phyloP scores from a whole-genome alignment of 2,113 vertebrate genomes.

The Reinhardtius hippoglossoides region DNA sequence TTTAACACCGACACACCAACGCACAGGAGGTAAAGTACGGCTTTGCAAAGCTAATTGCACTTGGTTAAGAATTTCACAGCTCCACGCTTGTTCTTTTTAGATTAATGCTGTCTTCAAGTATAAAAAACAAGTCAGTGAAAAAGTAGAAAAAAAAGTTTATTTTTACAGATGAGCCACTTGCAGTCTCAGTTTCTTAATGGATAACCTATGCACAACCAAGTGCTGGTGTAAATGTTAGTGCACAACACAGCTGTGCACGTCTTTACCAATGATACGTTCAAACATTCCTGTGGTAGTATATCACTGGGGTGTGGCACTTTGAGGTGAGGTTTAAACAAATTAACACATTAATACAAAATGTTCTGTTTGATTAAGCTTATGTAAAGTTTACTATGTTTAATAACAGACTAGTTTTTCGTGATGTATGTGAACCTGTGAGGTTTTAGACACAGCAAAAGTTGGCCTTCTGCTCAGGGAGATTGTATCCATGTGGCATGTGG shows the following conservation, averaged over 20 bases:
- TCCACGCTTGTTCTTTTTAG: neutral
- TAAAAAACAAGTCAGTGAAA: neutral
- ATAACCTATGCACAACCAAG: neutral
- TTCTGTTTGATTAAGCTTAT: neutral
- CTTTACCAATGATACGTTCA: neutral
- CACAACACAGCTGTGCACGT: neutral
- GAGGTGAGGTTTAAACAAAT: neutral
- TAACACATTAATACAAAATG: no score
- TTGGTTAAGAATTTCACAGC: neutral
- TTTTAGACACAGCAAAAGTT: neutral
- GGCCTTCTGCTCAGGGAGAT: neutral
- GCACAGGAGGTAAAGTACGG: neutral
- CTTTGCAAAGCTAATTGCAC: neutral
- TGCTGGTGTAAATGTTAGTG: neutral
- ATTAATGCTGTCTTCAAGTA: neutral
- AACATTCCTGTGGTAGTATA: neutral
- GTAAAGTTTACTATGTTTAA: neutral
- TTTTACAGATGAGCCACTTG: no score
- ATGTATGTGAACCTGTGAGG: neutral
- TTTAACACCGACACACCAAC: slow-evolving; percentile 21
- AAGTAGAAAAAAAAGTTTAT: neutral
- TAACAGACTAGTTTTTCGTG: neutral
- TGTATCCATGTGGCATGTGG: neutral
- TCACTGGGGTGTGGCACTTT: slow-evolving; percentile 16
- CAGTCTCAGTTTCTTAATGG: neutral